Base-by-base conservation (phyloP, 2,113 vertebrate species). In the Arizona elegans region DNA sequence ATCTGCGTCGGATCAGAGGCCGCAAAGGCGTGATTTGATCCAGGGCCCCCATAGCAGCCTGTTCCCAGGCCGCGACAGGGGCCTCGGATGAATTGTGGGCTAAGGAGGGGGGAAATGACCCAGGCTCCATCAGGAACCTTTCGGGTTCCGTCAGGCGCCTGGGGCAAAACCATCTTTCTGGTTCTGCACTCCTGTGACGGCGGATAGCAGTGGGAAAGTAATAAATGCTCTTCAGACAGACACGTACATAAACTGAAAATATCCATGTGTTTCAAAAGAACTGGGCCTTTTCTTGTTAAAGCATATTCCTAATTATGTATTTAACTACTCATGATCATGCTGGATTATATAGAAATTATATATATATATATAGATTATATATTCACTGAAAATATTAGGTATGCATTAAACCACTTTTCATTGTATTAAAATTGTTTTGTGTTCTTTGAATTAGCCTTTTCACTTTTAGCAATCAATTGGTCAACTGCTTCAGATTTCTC, bases 211-310 rank as follows among this genome's bases (percentile, higher is more conserved):
- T 43, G 38, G 38, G 38, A 43, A 43, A 43, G 38, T 43, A 43
- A 75, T 58, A 95, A 75, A 93, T 65, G 47, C 56, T 90, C 91
- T 52, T 33, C 85, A 93, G 87, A 59, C 59, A 89, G 17, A 26
- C 29, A 58, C 29, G 92, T 91, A 54, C 6, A 91, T 0, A 26
- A 86, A 47, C 90, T 94, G 26, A 93, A 12, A 94, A 90, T 93
- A 58, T 26, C 1, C 43, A 59, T 86, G 50, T 75, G 2, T n/a
- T 90, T 92, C 54, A 87, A 7, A 88, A 58, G 26, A 38, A 7
- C 7, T 93, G 93, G 10, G 38, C 52, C 26, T 86, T 85, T 86
- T 23, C 4, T 90, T 89, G 12, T 38, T 23, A n/a, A 92, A 86
- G 91, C 50, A 7, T 23, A 90, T 88, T 21, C 15, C 17, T 81